These are phyloP conservation scores for Drosophila testacea DNA, from an alignment of 2,888 invertebrate species.

Conservation along the genomic window DNA sequence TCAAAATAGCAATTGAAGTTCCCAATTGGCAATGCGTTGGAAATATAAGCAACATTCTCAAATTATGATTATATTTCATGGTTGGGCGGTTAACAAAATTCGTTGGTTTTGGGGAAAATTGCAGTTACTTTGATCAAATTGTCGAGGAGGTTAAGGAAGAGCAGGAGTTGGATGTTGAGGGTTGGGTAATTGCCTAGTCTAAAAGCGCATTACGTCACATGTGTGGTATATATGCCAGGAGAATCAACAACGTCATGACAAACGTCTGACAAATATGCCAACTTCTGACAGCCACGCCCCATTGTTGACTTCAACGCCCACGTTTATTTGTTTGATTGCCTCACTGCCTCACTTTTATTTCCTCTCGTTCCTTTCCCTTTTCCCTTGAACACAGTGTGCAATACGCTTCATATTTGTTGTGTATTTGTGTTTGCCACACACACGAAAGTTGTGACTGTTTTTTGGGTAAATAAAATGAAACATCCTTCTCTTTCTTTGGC, in stretches of 20 bases:
- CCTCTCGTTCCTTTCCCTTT: not conserved
- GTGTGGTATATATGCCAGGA: conserved; percentile 18
- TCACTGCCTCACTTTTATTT: conserved; percentile 1
- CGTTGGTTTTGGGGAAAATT: conserved; percentile 13
- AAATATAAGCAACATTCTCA: conserved; percentile 13
- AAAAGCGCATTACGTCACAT: conserved; percentile 47
- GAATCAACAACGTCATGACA: conserved; percentile 62
- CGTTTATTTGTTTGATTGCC: conserved; percentile 19
- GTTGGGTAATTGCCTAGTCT: conserved; percentile 32
- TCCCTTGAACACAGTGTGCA: conserved; percentile 6
- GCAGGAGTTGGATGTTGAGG: not conserved
- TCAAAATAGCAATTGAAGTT: conserved; percentile 32
- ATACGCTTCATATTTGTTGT: conserved; percentile 32
- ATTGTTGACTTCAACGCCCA: conserved; percentile 11
- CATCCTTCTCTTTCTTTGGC: not conserved
- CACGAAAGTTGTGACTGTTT: conserved; percentile 59
- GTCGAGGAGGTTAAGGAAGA: not conserved
- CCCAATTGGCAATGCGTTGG: conserved; percentile 22
- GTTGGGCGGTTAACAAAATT: conserved; percentile 17
- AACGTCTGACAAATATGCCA: conserved; percentile 62
- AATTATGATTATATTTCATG: conserved; percentile 55
- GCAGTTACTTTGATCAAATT: conserved; percentile 45
- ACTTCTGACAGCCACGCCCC: conserved; percentile 27
- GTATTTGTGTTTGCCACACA: conserved; percentile 69
- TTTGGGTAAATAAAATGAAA: conserved; percentile 58